Evolutionary conservation across 2,888 invertebrate species (phyloP), one percentile per base, ranked within the genome.

Genomic region (Mythimna vitellina): DNA sequence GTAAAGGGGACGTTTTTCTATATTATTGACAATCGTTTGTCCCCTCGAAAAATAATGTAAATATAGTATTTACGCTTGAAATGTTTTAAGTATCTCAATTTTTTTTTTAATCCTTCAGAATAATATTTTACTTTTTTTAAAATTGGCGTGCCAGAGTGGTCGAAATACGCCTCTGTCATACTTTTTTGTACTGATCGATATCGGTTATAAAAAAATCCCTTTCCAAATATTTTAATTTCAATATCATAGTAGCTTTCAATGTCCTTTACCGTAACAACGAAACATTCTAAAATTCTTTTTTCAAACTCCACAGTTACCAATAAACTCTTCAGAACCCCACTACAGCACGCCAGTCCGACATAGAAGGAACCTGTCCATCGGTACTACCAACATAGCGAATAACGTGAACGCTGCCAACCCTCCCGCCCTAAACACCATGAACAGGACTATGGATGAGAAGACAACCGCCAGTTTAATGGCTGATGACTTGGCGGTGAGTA

Each of bases 401-500:
- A 91, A 88, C 88, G 86, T 90, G 76, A 89, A 86, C 81, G 86
- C 93, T 82, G 88, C 93, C 88, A 89, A 88, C 82, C 91, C 92
- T 65, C 86, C 92, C 10, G 78, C 76, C 0, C 81, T 93, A n/a
- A 95, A 87, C 88, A 95, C 92, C 81, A 96, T 96, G 96, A 96
- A 97, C 71, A 94, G 96, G 63, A 97, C 97, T 22, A 97, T 97
- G 91, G 97, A 97, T 78, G 97, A 97, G 84, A 91, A 96, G 85
- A 96, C 97, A 56, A 94, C 96, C 2, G 96, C 96, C 60, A 97
- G 96, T 67, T 90, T 97, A 62, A 91, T 97, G 70, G 97, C 97
- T 71, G 97, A 97, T 83, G 97, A 97, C 89, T 93, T 97, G 75
- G 96, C 96, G 76, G 96, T 96, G 86, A 93, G 93, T 77, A 64